These are phyloP conservation scores for Myrmecophaga tridactyla DNA, from an alignment of 2,113 vertebrate species.

Conservation along the genomic window DNA sequence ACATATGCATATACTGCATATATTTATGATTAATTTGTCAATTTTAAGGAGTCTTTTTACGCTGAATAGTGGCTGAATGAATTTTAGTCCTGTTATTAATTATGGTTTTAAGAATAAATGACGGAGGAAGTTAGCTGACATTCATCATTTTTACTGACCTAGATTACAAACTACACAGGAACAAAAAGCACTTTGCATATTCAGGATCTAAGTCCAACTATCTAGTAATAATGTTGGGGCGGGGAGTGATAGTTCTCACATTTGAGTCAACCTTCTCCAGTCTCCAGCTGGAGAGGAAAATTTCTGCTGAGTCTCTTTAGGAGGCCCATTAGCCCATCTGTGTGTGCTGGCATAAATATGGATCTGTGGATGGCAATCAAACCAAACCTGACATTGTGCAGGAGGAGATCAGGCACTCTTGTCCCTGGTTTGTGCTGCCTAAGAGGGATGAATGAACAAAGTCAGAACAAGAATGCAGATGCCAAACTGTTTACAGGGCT, in stretches of 20 bases:
- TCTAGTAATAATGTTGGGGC: neutral
- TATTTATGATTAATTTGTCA: conserved; percentile 47
- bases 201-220: neutral
- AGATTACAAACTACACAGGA: neutral
- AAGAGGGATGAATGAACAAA: conserved; percentile 46
- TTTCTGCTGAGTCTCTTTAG: conserved; percentile 65
- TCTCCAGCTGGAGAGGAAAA: conserved; percentile 53
- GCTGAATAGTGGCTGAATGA: neutral
- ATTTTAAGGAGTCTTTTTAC: conserved; percentile 50
- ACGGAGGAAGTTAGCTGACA: neutral
- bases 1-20: neutral
- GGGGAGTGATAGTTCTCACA: neutral
- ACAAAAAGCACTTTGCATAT: neutral
- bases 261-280: conserved; percentile 25
- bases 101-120: conserved; percentile 16
- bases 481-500: conserved; percentile 28
- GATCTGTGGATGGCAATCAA: conserved; percentile 40
- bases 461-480: conserved; percentile 9
- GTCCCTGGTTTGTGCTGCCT: conserved; percentile 41
- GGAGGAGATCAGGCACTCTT: conserved; percentile 21
- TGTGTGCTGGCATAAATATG: conserved; percentile 48
- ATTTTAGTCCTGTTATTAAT: neutral
- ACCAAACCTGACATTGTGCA: conserved; percentile 66
- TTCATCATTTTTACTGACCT: conserved; percentile 49
- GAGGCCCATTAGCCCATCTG: conserved; percentile 65